Percentiles rank a stretch among this genome's conserved stretches.
Conservation (phyloP, 2,888 invertebrate species). For the Anthophora plumipes region DNA sequence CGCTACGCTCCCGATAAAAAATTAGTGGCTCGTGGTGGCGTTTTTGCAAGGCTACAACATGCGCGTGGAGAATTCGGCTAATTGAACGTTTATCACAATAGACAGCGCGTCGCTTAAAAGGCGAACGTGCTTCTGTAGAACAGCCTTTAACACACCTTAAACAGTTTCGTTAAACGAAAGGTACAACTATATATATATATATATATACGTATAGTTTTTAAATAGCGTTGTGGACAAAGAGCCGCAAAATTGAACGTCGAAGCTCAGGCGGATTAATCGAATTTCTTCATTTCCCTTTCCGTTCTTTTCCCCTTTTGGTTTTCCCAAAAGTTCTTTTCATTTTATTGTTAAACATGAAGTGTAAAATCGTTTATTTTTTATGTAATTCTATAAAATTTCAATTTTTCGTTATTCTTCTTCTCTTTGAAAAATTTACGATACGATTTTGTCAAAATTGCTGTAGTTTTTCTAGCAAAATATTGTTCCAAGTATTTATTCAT, state of each 20-base stretch:
- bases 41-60: slow-evolving; percentile 15
- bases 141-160: slow-evolving; percentile 30
- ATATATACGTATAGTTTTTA: too few species aligned
- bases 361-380: too few species aligned
- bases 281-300: background rate
- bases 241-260: slow-evolving; percentile 16
- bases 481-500: too few species aligned
- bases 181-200: too few species aligned
- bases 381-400: too few species aligned
- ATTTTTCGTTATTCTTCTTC: too few species aligned
- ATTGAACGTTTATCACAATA: slow-evolving; percentile 58
- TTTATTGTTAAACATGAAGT: too few species aligned
- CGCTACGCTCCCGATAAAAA: slow-evolving; percentile 16
- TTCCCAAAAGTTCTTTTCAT: too few species aligned
- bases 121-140: slow-evolving; percentile 43
- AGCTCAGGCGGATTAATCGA: slow-evolving; percentile 17
- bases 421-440: too few species aligned
- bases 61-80: slow-evolving; percentile 39
- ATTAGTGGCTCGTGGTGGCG: slow-evolving; percentile 20
- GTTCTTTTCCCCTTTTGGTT: too few species aligned
- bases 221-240: slow-evolving; percentile 6
- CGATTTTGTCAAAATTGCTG: too few species aligned
- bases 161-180: slow-evolving; percentile 17
- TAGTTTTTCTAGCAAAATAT: too few species aligned
- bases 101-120: slow-evolving; percentile 21